These are phyloP conservation scores for Eidolon helvum DNA, from an alignment of 2,113 vertebrate species.

Conservation along the genomic window DNA sequence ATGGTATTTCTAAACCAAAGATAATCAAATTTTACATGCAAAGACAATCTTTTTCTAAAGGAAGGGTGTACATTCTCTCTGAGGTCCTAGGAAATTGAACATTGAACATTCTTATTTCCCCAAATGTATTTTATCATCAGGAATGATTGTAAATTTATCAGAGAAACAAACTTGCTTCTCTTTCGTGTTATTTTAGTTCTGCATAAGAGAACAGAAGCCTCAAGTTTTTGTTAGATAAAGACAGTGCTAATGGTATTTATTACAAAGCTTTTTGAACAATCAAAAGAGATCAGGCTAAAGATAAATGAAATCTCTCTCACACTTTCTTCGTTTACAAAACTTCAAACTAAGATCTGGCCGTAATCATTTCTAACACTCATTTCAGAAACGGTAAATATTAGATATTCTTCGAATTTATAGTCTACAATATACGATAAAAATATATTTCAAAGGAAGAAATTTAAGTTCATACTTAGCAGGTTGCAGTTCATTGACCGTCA, in stretches of 20 bases:
- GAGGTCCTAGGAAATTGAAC: conserved; percentile 39
- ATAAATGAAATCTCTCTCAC: not conserved
- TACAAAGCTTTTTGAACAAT: not conserved
- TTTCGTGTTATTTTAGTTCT: conserved; percentile 25
- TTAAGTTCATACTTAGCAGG: not conserved
- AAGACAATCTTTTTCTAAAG: conserved; percentile 50
- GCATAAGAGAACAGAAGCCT: not conserved
- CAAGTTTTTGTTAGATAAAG: not conserved
- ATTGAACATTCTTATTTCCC: not conserved
- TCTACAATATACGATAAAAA: not conserved
- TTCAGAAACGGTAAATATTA: not conserved
- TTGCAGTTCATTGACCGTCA: not conserved
- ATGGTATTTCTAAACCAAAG: conserved; percentile 58
- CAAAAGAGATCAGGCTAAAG: not conserved
- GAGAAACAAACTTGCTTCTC: conserved; percentile 31
- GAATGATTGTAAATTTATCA: not conserved
- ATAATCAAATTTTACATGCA: conserved; percentile 63
- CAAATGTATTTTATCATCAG: conserved; percentile 20
- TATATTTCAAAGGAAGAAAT: not conserved
- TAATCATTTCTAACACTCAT: not conserved
- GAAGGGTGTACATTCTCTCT: conserved; percentile 38
- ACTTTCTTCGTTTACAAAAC: not conserved
- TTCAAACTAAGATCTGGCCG: not conserved
- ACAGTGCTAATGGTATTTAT: not conserved
- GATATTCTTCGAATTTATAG: not conserved